Evolutionary conservation across 2,113 vertebrate genomes (phyloP).

Genomic region (Podilymbus podiceps): DNA sequence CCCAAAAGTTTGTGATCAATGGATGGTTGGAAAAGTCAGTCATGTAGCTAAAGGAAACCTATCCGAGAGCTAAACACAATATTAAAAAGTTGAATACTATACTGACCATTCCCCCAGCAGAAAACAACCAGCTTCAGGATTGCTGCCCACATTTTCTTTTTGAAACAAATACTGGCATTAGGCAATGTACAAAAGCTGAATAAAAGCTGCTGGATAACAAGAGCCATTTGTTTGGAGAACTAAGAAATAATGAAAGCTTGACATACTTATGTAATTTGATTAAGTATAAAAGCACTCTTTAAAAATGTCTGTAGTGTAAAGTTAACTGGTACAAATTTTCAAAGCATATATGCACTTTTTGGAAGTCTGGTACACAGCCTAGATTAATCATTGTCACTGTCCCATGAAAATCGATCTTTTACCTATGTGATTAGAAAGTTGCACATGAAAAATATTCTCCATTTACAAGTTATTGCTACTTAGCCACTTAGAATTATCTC

Average conservation of each 20-base stretch:
- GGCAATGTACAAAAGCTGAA: background rate
- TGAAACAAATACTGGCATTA: background rate
- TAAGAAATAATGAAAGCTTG: background rate
- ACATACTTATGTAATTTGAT: background rate
- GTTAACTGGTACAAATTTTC: background rate
- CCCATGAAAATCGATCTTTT: background rate
- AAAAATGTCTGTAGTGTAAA: background rate
- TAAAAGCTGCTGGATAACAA: conserved; percentile 4
- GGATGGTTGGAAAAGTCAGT: background rate
- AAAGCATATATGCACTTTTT: background rate
- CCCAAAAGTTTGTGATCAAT: background rate
- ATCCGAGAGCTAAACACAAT: background rate
- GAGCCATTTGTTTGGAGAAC: conserved; percentile 6
- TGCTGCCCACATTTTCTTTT: background rate
- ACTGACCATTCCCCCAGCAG: background rate
- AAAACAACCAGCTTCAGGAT: background rate
- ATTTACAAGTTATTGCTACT: background rate
- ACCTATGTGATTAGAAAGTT: background rate
- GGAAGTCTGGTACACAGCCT: background rate
- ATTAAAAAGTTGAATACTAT: background rate
- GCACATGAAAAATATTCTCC: background rate
- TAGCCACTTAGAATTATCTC: background rate
- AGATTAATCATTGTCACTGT: background rate
- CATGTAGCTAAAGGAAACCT: background rate
- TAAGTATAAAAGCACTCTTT: background rate